A percentile compares a stretch with the other conserved stretches of the same genome.
Conservation (phyloP, 2,113 vertebrate genomes). For the Ondatra zibethicus region DNA sequence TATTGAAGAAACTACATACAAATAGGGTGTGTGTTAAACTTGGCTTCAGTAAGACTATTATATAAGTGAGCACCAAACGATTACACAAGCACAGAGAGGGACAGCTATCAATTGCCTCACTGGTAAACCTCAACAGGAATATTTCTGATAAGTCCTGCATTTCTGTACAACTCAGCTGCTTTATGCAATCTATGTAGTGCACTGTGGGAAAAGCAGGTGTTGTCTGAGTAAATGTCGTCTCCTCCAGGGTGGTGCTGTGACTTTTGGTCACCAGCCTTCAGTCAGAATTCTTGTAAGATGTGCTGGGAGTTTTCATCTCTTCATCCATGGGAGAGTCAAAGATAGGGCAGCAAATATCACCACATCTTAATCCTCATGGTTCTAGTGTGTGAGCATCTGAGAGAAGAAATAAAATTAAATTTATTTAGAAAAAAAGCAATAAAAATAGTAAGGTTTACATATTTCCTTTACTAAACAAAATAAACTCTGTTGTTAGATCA, state of each 20-base stretch:
- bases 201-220: background rate
- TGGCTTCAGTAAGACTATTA: constrained; percentile 56
- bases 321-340: rapidly evolving
- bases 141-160: constrained; percentile 70
- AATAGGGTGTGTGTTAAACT: constrained; percentile 71
- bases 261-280: background rate
- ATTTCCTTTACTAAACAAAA: constrained; percentile 6
- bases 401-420: background rate
- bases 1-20: constrained; percentile 75
- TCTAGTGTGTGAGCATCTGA: background rate
- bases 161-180: constrained; percentile 26
- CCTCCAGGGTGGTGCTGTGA: background rate
- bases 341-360: rapidly evolving
- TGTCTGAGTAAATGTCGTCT: constrained; percentile 21
- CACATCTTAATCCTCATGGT: background rate
- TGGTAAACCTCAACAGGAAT: background rate
- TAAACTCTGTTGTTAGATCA: background rate
- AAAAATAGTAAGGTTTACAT: background rate
- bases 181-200: constrained; percentile 56
- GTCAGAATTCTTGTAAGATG: background rate
- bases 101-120: background rate
- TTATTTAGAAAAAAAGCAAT: background rate
- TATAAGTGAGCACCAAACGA: constrained; percentile 79
- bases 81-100: constrained; percentile 70
- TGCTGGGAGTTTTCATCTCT: background rate